Percentiles rank a stretch among this genome's conserved stretches.
Evolutionary conservation across 1,140 invertebrate species (phyloP).

Genomic region (Daktulosphaira vitifoliae): DNA sequence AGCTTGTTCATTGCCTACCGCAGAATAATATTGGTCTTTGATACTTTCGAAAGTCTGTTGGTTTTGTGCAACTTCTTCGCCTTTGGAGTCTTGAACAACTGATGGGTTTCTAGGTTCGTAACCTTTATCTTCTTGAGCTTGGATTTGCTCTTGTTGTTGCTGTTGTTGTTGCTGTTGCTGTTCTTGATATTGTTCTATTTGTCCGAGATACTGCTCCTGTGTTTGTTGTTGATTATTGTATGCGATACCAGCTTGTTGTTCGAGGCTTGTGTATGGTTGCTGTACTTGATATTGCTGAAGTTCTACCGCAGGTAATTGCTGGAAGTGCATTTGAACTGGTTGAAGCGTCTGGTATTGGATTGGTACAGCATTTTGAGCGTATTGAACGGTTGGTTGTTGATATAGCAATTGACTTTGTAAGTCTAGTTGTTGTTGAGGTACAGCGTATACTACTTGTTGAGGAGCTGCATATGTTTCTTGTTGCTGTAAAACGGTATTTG

Average conservation of each 20-base stretch:
- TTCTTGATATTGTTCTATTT: not conserved
- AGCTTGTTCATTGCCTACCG: slow-evolving; percentile 14
- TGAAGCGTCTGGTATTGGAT: slow-evolving; percentile 6
- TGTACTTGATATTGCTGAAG: not conserved
- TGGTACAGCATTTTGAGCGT: not conserved
- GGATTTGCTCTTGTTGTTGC: slow-evolving; percentile 32
- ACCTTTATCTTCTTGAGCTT: slow-evolving; percentile 16
- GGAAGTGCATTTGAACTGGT: not conserved
- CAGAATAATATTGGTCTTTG: slow-evolving; percentile 13
- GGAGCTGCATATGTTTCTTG: not conserved
- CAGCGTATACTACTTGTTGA: slow-evolving; percentile 7
- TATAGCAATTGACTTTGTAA: not conserved
- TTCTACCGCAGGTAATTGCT: not conserved
- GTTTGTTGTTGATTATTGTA: not conserved
- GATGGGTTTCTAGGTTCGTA: slow-evolving; percentile 15
- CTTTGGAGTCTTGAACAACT: not conserved
- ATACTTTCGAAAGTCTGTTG: slow-evolving; percentile 1
- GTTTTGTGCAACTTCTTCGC: not conserved
- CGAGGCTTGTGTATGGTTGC: slow-evolving; percentile 33
- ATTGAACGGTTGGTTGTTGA: not conserved
- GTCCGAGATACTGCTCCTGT: slow-evolving; percentile 3
- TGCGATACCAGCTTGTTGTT: slow-evolving; percentile 5
- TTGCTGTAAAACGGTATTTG: not conserved
- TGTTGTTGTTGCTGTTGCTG: not conserved
- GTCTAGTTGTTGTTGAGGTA: slow-evolving; percentile 7